Percentiles rank a stretch among this genome's conserved stretches.
Evolutionary conservation across 2,113 vertebrate species (phyloP).

Genomic region (Chionomys nivalis): DNA sequence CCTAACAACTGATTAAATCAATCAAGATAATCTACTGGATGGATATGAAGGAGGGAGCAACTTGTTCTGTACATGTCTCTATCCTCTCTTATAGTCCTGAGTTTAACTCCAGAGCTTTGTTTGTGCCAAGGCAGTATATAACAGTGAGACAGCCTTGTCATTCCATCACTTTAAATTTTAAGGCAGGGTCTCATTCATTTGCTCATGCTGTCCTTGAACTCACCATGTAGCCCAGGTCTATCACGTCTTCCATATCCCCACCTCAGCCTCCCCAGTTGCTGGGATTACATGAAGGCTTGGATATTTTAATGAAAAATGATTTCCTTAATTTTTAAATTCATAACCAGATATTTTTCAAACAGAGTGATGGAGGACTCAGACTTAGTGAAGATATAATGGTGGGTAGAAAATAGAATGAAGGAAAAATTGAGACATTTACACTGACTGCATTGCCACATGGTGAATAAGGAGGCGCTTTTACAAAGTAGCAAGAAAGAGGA

Average conservation of each 20-base stretch:
- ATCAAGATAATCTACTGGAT: background rate
- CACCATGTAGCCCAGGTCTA: background rate
- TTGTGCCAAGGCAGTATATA: background rate
- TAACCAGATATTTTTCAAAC: background rate
- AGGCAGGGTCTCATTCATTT: background rate
- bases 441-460: background rate
- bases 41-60: background rate
- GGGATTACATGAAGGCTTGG: background rate
- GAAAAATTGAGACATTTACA: background rate
- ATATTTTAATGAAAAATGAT: background rate
- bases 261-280: background rate
- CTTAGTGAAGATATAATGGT: background rate
- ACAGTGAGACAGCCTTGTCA: background rate
- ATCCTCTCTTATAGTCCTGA: background rate
- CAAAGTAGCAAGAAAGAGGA: background rate
- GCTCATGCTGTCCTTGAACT: background rate
- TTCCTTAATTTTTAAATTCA: constrained; percentile 7
- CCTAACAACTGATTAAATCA: background rate
- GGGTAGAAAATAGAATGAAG: background rate
- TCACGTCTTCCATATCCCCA: background rate
- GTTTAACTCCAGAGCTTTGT: background rate
- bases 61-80: background rate
- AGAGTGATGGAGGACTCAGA: background rate
- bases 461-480: background rate
- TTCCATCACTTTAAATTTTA: too few species aligned